Percentiles rank a stretch among this genome's conserved stretches.
phyloP scores from a whole-genome alignment of 1,140 invertebrate genomes.

The Zaprionus taronus region DNA sequence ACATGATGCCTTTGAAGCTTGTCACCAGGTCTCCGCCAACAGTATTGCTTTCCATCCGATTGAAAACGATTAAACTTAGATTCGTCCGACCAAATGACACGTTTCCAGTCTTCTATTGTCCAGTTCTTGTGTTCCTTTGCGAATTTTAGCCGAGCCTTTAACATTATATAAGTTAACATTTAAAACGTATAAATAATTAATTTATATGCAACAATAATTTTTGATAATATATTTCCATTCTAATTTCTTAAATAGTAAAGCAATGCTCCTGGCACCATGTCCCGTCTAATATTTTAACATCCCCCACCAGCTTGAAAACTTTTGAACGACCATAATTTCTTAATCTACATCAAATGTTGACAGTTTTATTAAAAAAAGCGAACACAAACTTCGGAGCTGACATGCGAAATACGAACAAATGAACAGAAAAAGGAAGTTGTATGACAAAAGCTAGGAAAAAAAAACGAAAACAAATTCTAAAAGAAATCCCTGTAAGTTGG shows the following conservation, averaged over 20 bases:
- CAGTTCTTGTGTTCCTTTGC: no score
- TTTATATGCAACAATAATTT: neutral
- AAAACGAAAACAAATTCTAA: slow-evolving; percentile 46
- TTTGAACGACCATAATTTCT: slow-evolving; percentile 72
- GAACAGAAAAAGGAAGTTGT: slow-evolving; percentile 78
- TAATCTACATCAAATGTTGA: slow-evolving; percentile 81
- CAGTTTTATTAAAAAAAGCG: slow-evolving; percentile 80
- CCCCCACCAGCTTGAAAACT: slow-evolving; percentile 20
- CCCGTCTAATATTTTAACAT: neutral
- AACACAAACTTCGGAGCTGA: slow-evolving; percentile 49
- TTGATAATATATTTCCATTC: neutral
- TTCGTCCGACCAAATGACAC: no score
- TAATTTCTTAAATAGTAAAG: neutral
- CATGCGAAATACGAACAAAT: slow-evolving; percentile 79
- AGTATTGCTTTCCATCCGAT: no score
- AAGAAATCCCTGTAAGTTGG: slow-evolving; percentile 4
- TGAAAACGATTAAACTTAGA: no score
- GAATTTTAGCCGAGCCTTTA: no score
- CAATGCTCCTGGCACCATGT: neutral
- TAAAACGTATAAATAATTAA: neutral
- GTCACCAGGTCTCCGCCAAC: no score
- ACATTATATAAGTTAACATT: neutral
- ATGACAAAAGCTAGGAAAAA: slow-evolving; percentile 53
- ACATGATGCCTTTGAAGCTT: no score
- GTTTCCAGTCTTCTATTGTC: no score